Evolutionary conservation across 2,797 vertebrate species (phyloP).

Genomic region (Margarornis squamiger): DNA sequence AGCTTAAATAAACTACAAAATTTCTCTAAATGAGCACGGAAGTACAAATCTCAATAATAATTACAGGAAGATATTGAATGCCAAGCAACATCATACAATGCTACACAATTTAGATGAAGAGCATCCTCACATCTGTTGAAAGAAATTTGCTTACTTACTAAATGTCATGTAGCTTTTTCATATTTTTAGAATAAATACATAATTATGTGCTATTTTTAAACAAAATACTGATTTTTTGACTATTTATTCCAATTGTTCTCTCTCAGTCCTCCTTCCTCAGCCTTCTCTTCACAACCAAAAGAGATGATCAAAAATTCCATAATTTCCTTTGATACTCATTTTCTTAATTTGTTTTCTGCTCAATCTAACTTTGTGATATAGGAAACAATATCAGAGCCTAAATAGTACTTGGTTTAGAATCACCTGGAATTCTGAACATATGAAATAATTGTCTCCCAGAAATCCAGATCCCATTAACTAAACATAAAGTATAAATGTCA

Average conservation of each 20-base stretch:
- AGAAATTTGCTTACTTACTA: conserved; percentile 42
- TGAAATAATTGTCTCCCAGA: not conserved
- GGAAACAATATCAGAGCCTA: not conserved
- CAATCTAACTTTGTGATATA: not conserved
- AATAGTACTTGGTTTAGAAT: not conserved
- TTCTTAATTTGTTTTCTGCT: not conserved
- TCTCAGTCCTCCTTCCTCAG: not conserved
- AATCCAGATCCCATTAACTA: not conserved
- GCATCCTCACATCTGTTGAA: conserved; percentile 53
- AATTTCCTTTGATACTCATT: not conserved
- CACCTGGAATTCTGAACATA: not conserved
- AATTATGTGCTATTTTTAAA: conserved; percentile 48
- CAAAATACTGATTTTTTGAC: conserved; percentile 27
- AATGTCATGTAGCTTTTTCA: conserved; percentile 26
- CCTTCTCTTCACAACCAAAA: not conserved
- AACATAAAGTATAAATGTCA: not conserved
- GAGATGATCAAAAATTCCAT: not conserved
- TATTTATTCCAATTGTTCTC: conserved; percentile 28
- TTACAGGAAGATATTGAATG: conserved; percentile 47
- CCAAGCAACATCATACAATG: conserved; percentile 40
- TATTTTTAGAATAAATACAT: conserved; percentile 55
- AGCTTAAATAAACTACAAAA: conserved; percentile 6
- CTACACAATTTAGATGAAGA: conserved; percentile 43
- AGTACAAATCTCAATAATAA: conserved; percentile 38
- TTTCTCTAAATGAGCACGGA: conserved; percentile 1